Evolutionary conservation across 2,113 vertebrate species (phyloP).

Genomic region (Colinus virginianus): DNA sequence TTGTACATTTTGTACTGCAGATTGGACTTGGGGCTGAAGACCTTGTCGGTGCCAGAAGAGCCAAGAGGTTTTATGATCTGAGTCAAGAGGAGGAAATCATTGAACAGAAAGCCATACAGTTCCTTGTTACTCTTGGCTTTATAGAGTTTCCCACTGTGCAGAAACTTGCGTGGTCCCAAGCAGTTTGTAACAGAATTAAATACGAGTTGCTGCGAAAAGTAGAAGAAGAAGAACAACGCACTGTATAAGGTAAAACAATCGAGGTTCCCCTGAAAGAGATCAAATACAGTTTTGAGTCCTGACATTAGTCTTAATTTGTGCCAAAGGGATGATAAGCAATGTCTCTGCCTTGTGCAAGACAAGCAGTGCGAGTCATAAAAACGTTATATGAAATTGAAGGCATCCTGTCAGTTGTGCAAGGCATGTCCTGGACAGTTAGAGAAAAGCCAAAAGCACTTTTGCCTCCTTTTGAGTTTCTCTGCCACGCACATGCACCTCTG

Average conservation of each 20-base stretch:
- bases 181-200: constrained; percentile 99
- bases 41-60: constrained; percentile 91
- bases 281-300: constrained; percentile 61
- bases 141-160: constrained; percentile 98
- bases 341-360: background rate
- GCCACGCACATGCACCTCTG: background rate
- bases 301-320: background rate
- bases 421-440: background rate
- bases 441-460: constrained; percentile 12
- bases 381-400: background rate
- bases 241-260: constrained; percentile 72
- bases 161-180: constrained; percentile 97
- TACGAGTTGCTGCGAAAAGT: constrained; percentile 92
- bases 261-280: constrained; percentile 67
- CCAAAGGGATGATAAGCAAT: background rate
- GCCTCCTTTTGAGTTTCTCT: background rate
- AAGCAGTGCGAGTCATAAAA: background rate
- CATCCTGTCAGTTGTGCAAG: background rate
- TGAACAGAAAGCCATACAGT: constrained; percentile 97
- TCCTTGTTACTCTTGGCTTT: constrained; percentile 99
- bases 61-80: constrained; percentile 95
- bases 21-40: constrained; percentile 97
- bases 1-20: constrained; percentile 99
- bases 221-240: constrained; percentile 74
- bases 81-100: constrained; percentile 98